Base-by-base conservation (phyloP, 2,113 vertebrate species). In the Xerus inauris region DNA sequence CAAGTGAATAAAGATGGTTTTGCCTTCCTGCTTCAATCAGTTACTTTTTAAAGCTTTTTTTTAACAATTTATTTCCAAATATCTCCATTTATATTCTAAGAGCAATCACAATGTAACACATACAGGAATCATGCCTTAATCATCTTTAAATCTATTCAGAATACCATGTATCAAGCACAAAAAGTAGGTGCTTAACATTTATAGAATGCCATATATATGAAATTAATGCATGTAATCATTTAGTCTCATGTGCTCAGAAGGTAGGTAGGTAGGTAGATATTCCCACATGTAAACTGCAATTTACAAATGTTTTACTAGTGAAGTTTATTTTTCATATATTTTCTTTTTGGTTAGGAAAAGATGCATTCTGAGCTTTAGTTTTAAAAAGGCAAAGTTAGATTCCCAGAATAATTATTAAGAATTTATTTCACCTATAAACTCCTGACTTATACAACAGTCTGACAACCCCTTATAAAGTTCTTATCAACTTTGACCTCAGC, bases 271-370 rank as follows among this genome's bases (percentile, higher is more conserved):
- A 35, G 32, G 45, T 42, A 49, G n/a, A 80, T 47, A 73, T 81
- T 82, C 11, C 5, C 20, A 79, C 87, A 77, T 73, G 38, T 17
- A 85, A 69, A 88, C 32, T 64, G 17, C 6, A 92, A 64, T 5
- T 84, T 85, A 62, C 47, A 38, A 87, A 62, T 51, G 4, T 76
- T 90, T 88, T 85, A 45, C 13, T 85, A 57, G 4, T 76, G 17
- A 76, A 76, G 77, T 85, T 85, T 26, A 54, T 80, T 94, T 94
- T 94, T 64, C 54, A 93, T 42, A 28, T 75, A n/a, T 93, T 1
- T 28, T 64, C 49, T 71, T 93, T 87, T 72, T 59, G 20, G 5
- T 73, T 95, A 85, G 76, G 19, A 91, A 93, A 73, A 71, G 7
- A 81, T 69, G 0, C 20, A 91, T 35, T 59, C 13, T 88, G n/a